Base-by-base conservation (phyloP, 2,888 invertebrate genomes). In the Aleiodes testaceus region DNA sequence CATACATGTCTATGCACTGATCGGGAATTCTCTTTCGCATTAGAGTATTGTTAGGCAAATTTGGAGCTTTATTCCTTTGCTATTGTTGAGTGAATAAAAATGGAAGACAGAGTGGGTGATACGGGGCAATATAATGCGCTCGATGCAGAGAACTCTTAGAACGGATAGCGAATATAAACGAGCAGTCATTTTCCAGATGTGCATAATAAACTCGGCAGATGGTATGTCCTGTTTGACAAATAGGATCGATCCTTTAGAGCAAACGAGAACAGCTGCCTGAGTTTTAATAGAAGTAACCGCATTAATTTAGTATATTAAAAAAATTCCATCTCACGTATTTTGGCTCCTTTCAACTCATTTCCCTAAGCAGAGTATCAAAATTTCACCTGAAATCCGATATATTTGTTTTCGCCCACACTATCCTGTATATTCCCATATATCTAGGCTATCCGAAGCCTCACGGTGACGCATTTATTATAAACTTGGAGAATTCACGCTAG, bases 141-240 rank as follows among this genome's bases (percentile, higher is more conserved):
- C n/a, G 30, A 30, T 26, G 22, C 53, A 30, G 30, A 30, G 14
- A 55, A 14, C 55, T 55, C 30, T 30, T 26, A 55, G 52, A 52
- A 22, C 9, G 52, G 18, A 52, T 52, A 16, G 30, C n/a, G 55
- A 16, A 22, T 55, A 55, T 55, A 55, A 55, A 55, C 55, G 30
- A 55, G 26, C 26, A 55, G 55, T 30, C 26, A 55, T 55, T 55
- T 5, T 16, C 30, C 30, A 55, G 30, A 55, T 55, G 55, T 55
- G 55, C 11, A 55, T 55, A 30, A 30, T 14, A 55, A 55, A 55
- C 30, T 55, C 16, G 55, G 55, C 9, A 14, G 20, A 55, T 55
- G 30, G 55, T 55, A 55, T n/a, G 30, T 30, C 22, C 55, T 5
- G 1, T 5, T 12, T 55, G 55, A 55, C 55, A n/a, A 26, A 55